A percentile compares a stretch with the other conserved stretches of the same genome.
Conservation (phyloP, 2,113 vertebrate species). For the Lipotes vexillifer region DNA sequence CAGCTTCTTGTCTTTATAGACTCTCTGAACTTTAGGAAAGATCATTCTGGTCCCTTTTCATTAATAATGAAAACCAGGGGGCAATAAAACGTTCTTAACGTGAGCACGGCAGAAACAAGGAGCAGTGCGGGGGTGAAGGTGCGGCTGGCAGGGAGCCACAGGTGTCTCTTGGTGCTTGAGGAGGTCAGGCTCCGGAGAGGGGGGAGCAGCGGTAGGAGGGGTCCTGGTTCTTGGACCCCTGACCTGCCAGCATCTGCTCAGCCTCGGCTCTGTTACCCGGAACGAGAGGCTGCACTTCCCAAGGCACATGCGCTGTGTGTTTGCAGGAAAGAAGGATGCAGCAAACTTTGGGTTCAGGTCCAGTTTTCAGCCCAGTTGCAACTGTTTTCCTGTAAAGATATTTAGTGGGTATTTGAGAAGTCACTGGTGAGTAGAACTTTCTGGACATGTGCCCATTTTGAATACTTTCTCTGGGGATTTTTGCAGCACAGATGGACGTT, state of each 20-base stretch:
- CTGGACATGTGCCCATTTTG: background rate
- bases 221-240: background rate
- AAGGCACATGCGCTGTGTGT: fast-evolving
- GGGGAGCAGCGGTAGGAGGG: background rate
- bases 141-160: slow-evolving; percentile 66
- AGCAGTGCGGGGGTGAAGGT: slow-evolving; percentile 73
- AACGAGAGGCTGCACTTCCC: background rate
- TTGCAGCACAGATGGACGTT: background rate
- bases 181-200: slow-evolving; percentile 30
- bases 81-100: slow-evolving; percentile 86
- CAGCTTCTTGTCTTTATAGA: slow-evolving; percentile 88
- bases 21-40: slow-evolving; percentile 90
- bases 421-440: background rate
- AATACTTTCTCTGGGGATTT: background rate
- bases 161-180: slow-evolving; percentile 57
- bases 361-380: background rate
- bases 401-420: background rate
- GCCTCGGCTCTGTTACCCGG: fast-evolving
- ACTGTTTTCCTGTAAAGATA: background rate
- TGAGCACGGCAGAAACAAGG: slow-evolving; percentile 56
- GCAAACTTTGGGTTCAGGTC: background rate
- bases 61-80: slow-evolving; percentile 90
- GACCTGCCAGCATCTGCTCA: fast-evolving
- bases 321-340: background rate
- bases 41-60: slow-evolving; percentile 89